Evolutionary conservation across 2,888 invertebrate species (phyloP).

Genomic region (Drepanosiphum platanoidis): DNA sequence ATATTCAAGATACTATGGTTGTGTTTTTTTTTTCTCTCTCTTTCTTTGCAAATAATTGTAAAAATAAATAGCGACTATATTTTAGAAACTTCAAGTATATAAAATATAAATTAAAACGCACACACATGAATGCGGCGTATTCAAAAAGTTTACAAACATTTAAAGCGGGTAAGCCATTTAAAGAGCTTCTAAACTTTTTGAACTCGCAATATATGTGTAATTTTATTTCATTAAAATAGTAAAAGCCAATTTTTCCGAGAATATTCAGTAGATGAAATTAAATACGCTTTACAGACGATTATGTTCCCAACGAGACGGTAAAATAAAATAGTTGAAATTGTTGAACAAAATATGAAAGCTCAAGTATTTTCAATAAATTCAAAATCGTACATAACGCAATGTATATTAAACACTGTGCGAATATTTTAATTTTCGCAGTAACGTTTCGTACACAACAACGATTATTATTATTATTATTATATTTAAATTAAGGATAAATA

Average conservation of each 20-base stretch:
- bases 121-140: not conserved
- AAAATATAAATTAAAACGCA: slow-evolving; percentile 31
- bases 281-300: not conserved
- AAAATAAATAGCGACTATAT: not conserved
- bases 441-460: too few species aligned
- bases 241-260: not conserved
- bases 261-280: not conserved
- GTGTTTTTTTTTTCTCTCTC: not conserved
- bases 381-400: not conserved
- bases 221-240: slow-evolving; percentile 23
- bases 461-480: too few species aligned
- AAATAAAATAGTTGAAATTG: not conserved
- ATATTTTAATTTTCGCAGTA: not conserved
- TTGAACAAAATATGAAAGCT: not conserved
- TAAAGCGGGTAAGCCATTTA: slow-evolving; percentile 31
- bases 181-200: slow-evolving; percentile 16
- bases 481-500: not conserved
- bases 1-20: not conserved
- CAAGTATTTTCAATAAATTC: not conserved
- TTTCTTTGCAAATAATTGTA: not conserved
- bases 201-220: slow-evolving; percentile 2
- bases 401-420: not conserved
- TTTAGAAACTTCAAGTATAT: not conserved
- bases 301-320: not conserved
- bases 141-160: slow-evolving; percentile 26